Evolutionary conservation across 2,888 invertebrate genomes (phyloP).

Genomic region (Oxycera nigricornis): DNA sequence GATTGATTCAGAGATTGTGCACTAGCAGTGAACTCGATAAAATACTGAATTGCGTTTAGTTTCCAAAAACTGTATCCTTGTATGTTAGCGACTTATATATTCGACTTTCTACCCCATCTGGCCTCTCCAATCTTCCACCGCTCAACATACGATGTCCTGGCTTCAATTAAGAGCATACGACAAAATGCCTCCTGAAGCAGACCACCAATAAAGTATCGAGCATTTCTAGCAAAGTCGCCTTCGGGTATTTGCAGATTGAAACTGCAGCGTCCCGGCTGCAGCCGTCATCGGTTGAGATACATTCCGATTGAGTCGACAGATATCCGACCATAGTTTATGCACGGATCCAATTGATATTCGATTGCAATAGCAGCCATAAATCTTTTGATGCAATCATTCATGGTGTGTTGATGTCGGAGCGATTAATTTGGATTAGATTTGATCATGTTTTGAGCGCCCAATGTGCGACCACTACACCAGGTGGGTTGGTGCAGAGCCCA

Average conservation of each 20-base stretch:
- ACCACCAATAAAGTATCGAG: not conserved
- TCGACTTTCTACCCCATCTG: too few relatives aligned
- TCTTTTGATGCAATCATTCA: slow-evolving; percentile 22
- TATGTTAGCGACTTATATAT: too few relatives aligned
- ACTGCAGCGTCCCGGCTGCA: not conserved
- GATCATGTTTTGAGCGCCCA: slow-evolving; percentile 7
- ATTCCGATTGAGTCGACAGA: not conserved
- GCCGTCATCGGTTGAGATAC: not conserved
- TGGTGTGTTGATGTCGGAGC: slow-evolving; percentile 6
- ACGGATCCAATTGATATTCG: slow-evolving; percentile 20
- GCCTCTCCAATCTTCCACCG: too few relatives aligned
- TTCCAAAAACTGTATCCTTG: too few relatives aligned
- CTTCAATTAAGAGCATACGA: too few relatives aligned
- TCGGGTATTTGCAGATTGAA: not conserved
- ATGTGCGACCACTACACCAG: not conserved
- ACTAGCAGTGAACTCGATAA: too few relatives aligned
- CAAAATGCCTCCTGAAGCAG: too few relatives aligned
- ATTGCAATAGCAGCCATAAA: slow-evolving; percentile 21
- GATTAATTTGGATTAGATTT: slow-evolving; percentile 28
- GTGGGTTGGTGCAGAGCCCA: not conserved
- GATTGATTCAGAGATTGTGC: too few relatives aligned
- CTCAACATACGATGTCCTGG: too few relatives aligned
- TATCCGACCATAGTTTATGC: slow-evolving; percentile 11
- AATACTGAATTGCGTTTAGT: too few relatives aligned
- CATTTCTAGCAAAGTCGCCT: not conserved